Evolutionary conservation across 2,113 vertebrate genomes (phyloP), one percentile per base, ranked within the genome.

Genomic region (Odontesthes bonariensis): DNA sequence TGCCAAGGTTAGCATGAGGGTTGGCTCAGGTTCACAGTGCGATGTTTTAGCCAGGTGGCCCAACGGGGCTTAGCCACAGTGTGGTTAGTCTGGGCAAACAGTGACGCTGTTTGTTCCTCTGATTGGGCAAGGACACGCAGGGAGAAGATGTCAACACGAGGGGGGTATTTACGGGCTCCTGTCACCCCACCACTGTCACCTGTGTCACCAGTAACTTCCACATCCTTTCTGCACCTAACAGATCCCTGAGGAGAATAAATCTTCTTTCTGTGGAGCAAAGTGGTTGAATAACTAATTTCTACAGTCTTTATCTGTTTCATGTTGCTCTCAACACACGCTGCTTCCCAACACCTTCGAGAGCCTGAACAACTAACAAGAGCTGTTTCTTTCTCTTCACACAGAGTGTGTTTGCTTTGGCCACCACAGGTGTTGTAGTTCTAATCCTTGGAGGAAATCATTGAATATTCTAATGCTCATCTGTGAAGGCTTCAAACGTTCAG

Each of bases 1-100:
- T 92, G 90, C 89, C 93, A 92, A 92, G 92, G 91, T 93, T 92
- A 92, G 81, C 67, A 32, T n/a, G 53, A 58, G 19, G 75, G 35
- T 52, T 20, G 69, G 75, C 74, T 75, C 75, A 69, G 78, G 75
- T 89, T 93, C 78, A 77, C 87, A 70, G 79, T 63, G 74, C 7
- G 52, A 77, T 56, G 86, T 83, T 58, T 82, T 6, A 62, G 62
- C 89, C 92, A 94, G 89, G 88, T 94, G 93, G 89, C 80, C 75
- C 4, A 5, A 23, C 32, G n/a, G 32, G 82, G 20, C 40, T 53
- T 71, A 32, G 67, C 74, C 51, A 27, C 42, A 4, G 70, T 10
- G 19, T 20, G 60, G 61, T 59, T 62, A 61, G 52, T 46, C 75
- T 91, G 64, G 72, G 73, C 87, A 94, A 94, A 94, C 90, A 94